phyloP scores from a whole-genome alignment of 2,797 vertebrate genomes.

The Choloepus didactylus region DNA sequence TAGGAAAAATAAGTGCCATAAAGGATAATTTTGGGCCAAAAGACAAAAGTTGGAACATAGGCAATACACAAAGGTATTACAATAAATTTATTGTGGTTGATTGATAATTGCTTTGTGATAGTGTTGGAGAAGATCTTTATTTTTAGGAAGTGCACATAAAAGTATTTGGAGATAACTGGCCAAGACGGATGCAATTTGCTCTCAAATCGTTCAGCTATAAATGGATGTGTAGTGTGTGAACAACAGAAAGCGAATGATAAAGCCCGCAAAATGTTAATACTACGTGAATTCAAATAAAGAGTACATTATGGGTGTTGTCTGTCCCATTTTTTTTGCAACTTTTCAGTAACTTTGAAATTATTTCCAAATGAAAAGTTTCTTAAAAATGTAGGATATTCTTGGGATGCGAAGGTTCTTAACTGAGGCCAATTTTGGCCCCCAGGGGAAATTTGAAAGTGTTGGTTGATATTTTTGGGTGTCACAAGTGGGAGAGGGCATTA shows the following conservation, averaged over 20 bases:
- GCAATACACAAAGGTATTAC: background rate
- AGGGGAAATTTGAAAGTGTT: background rate
- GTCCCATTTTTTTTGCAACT: background rate
- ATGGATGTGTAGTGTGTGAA: background rate
- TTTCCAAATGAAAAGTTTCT: background rate
- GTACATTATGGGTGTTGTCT: background rate
- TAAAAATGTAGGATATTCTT: background rate
- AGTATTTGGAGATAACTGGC: background rate
- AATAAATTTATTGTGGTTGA: conserved; percentile 3
- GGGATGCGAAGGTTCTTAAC: background rate
- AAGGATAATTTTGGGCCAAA: background rate
- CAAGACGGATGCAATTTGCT: background rate
- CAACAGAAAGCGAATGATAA: background rate
- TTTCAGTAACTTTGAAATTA: background rate
- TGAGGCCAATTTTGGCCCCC: background rate
- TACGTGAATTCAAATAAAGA: background rate
- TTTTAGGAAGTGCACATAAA: background rate
- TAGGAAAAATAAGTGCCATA: background rate
- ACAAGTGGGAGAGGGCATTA: too few relatives aligned
- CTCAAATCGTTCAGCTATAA: background rate
- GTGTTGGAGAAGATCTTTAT: background rate
- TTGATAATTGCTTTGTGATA: background rate
- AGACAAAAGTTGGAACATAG: background rate
- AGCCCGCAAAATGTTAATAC: background rate
- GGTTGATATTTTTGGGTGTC: background rate